These are phyloP conservation scores for Parazoanthus atlanticus DNA, from an alignment of 92 coral and sea anemone genomes.

Conservation along the genomic window DNA sequence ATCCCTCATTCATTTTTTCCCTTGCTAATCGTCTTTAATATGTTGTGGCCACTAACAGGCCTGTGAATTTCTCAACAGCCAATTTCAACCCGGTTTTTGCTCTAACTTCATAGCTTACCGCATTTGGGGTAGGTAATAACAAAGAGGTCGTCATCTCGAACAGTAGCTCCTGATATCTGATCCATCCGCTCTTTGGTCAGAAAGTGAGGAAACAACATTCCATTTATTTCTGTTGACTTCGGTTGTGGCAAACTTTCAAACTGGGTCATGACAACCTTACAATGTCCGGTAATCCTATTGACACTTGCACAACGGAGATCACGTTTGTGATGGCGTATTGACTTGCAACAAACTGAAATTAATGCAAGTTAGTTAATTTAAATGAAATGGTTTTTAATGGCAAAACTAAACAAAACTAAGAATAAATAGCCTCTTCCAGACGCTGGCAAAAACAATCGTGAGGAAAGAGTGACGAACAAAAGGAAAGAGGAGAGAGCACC, in stretches of 20 bases:
- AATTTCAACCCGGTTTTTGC: too few species aligned
- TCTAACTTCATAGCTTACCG: neutral
- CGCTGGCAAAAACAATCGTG: too few species aligned
- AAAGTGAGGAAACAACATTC: conserved; percentile 26
- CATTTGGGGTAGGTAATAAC: conserved; percentile 12
- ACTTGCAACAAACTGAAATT: neutral
- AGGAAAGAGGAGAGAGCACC: too few species aligned
- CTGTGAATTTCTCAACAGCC: too few species aligned
- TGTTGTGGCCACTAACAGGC: too few species aligned
- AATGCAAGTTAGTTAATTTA: neutral
- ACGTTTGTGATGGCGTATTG: neutral
- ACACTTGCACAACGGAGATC: too few species aligned
- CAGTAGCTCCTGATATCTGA: conserved; percentile 14
- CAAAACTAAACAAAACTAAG: too few species aligned
- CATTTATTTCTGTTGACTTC: conserved; percentile 5
- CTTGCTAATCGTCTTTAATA: too few species aligned
- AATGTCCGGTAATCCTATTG: neutral
- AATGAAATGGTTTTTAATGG: too few species aligned
- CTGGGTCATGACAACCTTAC: neutral
- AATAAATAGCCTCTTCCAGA: too few species aligned
- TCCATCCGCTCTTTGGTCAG: conserved; percentile 12
- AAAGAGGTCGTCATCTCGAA: conserved; percentile 5
- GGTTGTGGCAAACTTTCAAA: neutral
- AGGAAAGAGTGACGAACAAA: too few species aligned
- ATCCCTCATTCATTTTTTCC: too few species aligned